These are phyloP conservation scores for Silurus lanzhouensis DNA, from an alignment of 2,797 vertebrate species.

Conservation along the genomic window DNA sequence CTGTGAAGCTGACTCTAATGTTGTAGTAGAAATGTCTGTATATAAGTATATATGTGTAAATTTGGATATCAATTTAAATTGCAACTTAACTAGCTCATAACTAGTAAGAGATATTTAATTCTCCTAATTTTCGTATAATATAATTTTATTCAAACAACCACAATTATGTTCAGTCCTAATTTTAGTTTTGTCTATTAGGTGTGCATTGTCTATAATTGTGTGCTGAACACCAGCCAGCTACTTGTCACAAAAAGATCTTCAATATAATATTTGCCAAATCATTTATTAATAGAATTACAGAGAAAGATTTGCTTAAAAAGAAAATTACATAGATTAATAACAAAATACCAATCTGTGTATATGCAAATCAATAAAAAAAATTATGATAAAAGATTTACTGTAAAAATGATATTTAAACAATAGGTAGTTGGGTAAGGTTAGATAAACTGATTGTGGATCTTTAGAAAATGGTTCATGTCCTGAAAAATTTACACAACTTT, in stretches of 20 bases:
- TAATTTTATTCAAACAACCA: background rate
- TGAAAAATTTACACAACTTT: constrained; percentile 53
- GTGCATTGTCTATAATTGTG: background rate
- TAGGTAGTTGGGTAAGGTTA: background rate
- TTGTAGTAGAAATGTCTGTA: background rate
- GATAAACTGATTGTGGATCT: background rate
- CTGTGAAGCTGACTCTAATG: background rate
- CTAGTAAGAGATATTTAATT: background rate
- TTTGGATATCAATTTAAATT: background rate
- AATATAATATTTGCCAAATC: background rate
- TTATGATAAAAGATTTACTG: background rate
- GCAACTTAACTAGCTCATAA: background rate
- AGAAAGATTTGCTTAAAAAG: background rate
- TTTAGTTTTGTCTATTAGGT: background rate
- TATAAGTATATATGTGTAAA: background rate
- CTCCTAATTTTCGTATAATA: background rate
- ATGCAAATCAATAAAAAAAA: background rate
- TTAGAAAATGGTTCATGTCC: constrained; percentile 1
- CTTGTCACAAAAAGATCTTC: background rate
- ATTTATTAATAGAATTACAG: background rate
- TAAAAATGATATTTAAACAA: background rate
- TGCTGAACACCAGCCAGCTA: background rate
- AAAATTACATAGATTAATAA: background rate
- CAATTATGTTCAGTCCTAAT: background rate
- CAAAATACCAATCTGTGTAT: background rate